phyloP scores from a whole-genome alignment of 1,140 invertebrate species.

The Coboldia fuscipes region DNA sequence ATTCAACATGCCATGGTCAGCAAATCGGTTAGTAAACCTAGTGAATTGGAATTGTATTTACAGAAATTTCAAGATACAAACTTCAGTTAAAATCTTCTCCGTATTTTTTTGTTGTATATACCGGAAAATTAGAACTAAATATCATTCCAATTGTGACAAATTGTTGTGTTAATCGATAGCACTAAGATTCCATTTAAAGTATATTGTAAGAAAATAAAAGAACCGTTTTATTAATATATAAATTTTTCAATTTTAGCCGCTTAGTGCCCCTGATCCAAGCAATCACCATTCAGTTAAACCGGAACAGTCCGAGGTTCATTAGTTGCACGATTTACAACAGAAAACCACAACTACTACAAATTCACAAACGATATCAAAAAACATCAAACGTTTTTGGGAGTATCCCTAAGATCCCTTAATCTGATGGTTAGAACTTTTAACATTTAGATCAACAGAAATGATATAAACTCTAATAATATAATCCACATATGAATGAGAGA shows the following conservation, averaged over 20 bases:
- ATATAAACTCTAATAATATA: too few species aligned
- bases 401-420: too few species aligned
- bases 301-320: constrained; percentile 19
- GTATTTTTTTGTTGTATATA: constrained; percentile 9
- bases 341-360: not conserved
- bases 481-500: too few species aligned
- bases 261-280: constrained; percentile 22
- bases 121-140: constrained; percentile 4
- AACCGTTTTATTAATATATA: constrained; percentile 8
- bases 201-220: too few species aligned
- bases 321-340: constrained; percentile 7
- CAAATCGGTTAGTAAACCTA: constrained; percentile 21
- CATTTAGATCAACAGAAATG: too few species aligned
- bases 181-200: too few species aligned
- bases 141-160: too few species aligned
- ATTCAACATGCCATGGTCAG: constrained; percentile 22
- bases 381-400: too few species aligned
- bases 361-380: too few species aligned
- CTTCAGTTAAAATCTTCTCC: not conserved
- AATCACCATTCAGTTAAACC: constrained; percentile 19
- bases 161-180: too few species aligned
- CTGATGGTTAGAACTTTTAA: too few species aligned
- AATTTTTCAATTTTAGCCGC: constrained; percentile 12
- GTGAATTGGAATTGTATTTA: not conserved
- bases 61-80: not conserved